A percentile compares a stretch with the other conserved stretches of the same genome.
phyloP scores from a whole-genome alignment of 2,888 invertebrate genomes.

The Asteroscopus sphinx region DNA sequence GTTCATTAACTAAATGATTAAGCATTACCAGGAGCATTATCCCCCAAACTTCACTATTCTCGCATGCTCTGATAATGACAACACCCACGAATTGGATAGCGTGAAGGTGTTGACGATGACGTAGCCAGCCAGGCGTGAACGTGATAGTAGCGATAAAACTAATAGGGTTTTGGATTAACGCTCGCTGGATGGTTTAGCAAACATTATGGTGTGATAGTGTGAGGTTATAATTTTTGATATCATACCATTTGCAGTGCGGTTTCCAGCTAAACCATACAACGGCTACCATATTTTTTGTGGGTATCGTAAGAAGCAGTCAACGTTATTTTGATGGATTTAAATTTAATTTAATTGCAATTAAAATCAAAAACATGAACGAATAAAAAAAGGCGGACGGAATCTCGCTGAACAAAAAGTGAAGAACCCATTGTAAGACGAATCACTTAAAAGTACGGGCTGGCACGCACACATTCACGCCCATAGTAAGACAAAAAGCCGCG shows the following conservation, averaged over 20 bases:
- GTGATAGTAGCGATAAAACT: constrained; percentile 75
- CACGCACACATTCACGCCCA: too few species aligned
- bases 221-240: not conserved
- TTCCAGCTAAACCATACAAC: too few species aligned
- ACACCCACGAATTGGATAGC: constrained; percentile 24
- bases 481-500: too few species aligned
- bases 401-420: too few species aligned
- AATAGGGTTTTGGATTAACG: constrained; percentile 73
- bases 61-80: constrained; percentile 26
- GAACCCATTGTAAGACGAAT: too few species aligned
- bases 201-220: constrained; percentile 15
- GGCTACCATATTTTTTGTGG: too few species aligned
- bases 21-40: constrained; percentile 6
- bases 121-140: constrained; percentile 45
- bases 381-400: too few species aligned
- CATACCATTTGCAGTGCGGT: not conserved
- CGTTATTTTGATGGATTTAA: too few species aligned
- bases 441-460: too few species aligned
- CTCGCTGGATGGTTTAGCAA: constrained; percentile 52
- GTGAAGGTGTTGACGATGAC: constrained; percentile 42
- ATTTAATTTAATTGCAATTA: too few species aligned
- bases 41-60: constrained; percentile 23
- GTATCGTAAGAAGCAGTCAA: too few species aligned
- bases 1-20: constrained; percentile 40
- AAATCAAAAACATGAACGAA: too few species aligned